A percentile compares a stretch with the other conserved stretches of the same genome.
These are phyloP conservation scores for Saccostrea echinata DNA, from an alignment of 1,140 invertebrate genomes.

Conservation along the genomic window DNA sequence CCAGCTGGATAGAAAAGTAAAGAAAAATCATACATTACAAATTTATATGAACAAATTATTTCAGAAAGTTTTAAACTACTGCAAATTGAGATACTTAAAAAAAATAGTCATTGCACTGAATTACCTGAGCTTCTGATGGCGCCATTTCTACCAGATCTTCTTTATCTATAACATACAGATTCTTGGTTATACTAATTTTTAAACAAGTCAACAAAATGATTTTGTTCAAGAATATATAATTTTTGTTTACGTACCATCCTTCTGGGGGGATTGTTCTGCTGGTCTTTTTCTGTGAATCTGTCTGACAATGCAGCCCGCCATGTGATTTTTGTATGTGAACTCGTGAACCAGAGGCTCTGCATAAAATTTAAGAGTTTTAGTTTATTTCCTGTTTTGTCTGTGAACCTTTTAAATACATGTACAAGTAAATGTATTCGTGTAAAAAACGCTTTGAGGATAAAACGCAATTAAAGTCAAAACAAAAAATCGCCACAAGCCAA, in stretches of 20 bases:
- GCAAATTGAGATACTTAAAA: too few species aligned
- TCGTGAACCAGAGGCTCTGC: not conserved
- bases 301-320: constrained; percentile 2
- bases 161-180: not conserved
- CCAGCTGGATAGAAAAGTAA: not conserved
- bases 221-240: not conserved
- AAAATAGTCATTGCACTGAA: not conserved
- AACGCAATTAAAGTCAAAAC: too few species aligned
- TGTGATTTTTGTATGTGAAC: not conserved
- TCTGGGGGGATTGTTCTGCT: not conserved
- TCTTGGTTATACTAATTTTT: not conserved
- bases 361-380: not conserved
- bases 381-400: not conserved
- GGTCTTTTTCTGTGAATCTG: not conserved
- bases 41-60: too few species aligned
- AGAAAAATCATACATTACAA: not conserved
- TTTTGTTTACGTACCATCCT: not conserved
- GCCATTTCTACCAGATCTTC: constrained; percentile 3
- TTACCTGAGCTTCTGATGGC: not conserved
- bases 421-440: not conserved
- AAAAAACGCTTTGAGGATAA: not conserved
- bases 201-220: not conserved
- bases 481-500: too few species aligned
- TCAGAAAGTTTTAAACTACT: too few species aligned
- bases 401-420: not conserved